Percentiles rank a stretch among this genome's conserved stretches.
phyloP scores from a whole-genome alignment of 2,888 invertebrate genomes.

The Linnaemya vulpina region DNA sequence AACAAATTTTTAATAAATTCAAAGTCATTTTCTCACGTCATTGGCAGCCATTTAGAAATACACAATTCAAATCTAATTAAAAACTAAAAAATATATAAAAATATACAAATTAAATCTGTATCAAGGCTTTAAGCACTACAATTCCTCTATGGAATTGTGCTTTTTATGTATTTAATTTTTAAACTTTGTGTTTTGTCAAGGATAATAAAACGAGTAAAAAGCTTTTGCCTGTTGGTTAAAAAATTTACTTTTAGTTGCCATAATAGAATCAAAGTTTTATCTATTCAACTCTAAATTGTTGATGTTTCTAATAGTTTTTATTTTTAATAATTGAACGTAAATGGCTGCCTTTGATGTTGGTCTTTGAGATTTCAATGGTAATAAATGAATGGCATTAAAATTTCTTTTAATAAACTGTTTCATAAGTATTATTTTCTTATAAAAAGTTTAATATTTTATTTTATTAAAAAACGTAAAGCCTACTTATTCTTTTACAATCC shows the following conservation, averaged over 20 bases:
- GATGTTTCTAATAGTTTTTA: neutral
- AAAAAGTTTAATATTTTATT: too few species aligned
- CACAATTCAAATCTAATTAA: conserved; percentile 16
- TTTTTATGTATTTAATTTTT: conserved; percentile 20
- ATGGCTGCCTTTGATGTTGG: neutral
- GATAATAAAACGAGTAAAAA: neutral
- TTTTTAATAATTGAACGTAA: neutral
- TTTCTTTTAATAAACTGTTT: neutral
- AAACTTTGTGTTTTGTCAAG: neutral
- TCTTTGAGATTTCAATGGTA: neutral
- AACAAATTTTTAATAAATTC: conserved; percentile 7
- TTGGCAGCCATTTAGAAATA: conserved; percentile 7
- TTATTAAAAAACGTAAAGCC: too few species aligned
- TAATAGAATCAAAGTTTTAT: conserved; percentile 27
- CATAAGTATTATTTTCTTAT: neutral
- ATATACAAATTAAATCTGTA: conserved; percentile 8
- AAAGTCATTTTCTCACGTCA: conserved; percentile 16
- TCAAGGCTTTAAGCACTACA: neutral
- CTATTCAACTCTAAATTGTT: neutral
- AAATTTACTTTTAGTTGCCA: neutral
- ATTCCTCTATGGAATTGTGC: neutral
- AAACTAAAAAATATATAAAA: neutral
- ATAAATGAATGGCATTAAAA: neutral
- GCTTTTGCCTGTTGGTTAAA: neutral
- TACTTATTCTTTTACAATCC: too few species aligned